These are phyloP conservation scores for Pseudopodoces humilis DNA, from an alignment of 2,113 vertebrate genomes.

Conservation along the genomic window DNA sequence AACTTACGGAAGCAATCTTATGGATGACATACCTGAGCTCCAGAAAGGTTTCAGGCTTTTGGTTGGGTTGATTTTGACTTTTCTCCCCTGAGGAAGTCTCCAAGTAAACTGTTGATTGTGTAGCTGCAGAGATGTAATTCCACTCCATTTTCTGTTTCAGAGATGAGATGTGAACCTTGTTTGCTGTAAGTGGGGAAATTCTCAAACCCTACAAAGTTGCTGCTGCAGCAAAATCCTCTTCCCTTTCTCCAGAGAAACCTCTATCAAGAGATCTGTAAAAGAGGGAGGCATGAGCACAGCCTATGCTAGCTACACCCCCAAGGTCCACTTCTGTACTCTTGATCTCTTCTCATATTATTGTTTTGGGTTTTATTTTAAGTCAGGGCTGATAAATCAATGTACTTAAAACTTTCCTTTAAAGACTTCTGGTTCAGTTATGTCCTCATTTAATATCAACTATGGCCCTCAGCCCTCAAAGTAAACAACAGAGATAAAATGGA, in stretches of 20 bases:
- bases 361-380: not conserved
- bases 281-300: not conserved
- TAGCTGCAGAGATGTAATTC: not conserved
- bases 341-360: rapidly evolving
- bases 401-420: not conserved
- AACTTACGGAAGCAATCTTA: not conserved
- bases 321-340: not conserved
- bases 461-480: not conserved
- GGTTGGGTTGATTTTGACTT: not conserved
- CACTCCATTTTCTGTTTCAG: not conserved
- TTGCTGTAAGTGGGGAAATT: not conserved
- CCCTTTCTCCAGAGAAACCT: not conserved
- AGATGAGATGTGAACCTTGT: not conserved
- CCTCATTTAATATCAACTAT: not conserved
- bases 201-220: not conserved
- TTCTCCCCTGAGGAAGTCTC: not conserved
- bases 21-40: not conserved
- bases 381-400: not conserved
- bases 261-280: not conserved
- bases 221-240: not conserved
- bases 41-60: not conserved
- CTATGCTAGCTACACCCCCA: no score
- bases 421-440: not conserved
- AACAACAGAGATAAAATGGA: not conserved
- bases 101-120: not conserved